Conservation (phyloP, 1,140 invertebrate species). For the Drosophila punjabiensis region DNA sequence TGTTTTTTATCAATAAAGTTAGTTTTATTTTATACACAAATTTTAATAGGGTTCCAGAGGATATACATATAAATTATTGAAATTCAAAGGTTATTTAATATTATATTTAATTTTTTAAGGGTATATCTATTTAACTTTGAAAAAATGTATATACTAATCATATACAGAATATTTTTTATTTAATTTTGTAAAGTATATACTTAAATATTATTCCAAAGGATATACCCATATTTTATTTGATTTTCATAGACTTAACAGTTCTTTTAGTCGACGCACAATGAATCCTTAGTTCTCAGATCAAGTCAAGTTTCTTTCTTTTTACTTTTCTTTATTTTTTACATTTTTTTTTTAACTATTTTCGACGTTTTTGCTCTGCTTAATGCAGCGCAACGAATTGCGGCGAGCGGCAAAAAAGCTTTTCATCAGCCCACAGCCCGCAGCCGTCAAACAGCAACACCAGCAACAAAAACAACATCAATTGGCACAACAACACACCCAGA, state of each 20-base stretch:
- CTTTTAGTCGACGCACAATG: not conserved
- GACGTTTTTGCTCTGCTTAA: conserved; percentile 65
- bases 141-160: no score
- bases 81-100: no score
- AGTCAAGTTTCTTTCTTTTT: conserved; percentile 6
- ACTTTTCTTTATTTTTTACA: conserved; percentile 4
- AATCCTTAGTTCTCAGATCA: not conserved
- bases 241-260: not conserved
- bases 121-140: no score
- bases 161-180: no score
- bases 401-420: conserved; percentile 69
- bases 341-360: conserved; percentile 15
- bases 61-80: no score
- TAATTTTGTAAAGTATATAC: no score
- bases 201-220: not conserved
- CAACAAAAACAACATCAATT: conserved; percentile 28
- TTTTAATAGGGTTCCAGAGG: no score
- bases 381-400: conserved; percentile 77
- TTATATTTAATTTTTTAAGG: no score
- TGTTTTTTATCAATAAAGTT: no score
- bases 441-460: conserved; percentile 27
- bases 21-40: no score
- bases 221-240: not conserved
- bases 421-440: conserved; percentile 69
- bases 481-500: conserved; percentile 28